Evolutionary conservation across 1,140 invertebrate species (phyloP), one percentile per base, ranked within the genome.

Genomic region (Riptortus pedestris): DNA sequence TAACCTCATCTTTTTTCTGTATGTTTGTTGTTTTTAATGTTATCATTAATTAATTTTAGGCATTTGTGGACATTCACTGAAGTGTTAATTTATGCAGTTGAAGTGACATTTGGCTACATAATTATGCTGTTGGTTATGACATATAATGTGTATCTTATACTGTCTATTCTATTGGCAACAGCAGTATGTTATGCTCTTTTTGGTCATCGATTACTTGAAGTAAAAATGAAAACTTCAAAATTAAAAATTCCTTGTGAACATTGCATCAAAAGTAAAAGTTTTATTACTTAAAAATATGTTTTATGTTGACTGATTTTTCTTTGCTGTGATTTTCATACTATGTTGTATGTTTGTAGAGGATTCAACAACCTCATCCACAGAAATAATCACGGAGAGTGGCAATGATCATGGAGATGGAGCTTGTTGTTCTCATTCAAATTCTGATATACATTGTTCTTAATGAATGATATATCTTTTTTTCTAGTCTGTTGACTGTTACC

Each of bases 211-310:
- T 55, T 55, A 24, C 2, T 26, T 14, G 3, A 26, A 24, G 16
- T 55, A 11, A 55, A 55, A 27, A 24, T 55, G 24, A 55, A 55
- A 24, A 55, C 51, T 24, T 55, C 51, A 7, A 55, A 55, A 55
- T 26, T 55, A 3, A 55, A 55, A 27, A 14, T 24, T 5, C 51
- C 51, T 55, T 55, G 51, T 55, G 51, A 55, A 55, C 51, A 55
- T 12, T 55, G 51, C 24, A n/a, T 47, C 3, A 47, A 47, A 47
- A n/a, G 22, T 47, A 22, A 47, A 47, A 47, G 45, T 47, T n/a
- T n/a, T n/a, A n/a, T n/a, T n/a, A n/a, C n/a, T n/a, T n/a, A n/a
- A n/a, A n/a, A n/a, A n/a, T n/a, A n/a, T n/a, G n/a, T n/a, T n/a
- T n/a, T n/a, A n/a, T n/a, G n/a, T n/a, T n/a, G n/a, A n/a, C n/a